These are phyloP conservation scores for Trinorchestia longiramus DNA, from an alignment of 1,140 invertebrate species.

Conservation along the genomic window DNA sequence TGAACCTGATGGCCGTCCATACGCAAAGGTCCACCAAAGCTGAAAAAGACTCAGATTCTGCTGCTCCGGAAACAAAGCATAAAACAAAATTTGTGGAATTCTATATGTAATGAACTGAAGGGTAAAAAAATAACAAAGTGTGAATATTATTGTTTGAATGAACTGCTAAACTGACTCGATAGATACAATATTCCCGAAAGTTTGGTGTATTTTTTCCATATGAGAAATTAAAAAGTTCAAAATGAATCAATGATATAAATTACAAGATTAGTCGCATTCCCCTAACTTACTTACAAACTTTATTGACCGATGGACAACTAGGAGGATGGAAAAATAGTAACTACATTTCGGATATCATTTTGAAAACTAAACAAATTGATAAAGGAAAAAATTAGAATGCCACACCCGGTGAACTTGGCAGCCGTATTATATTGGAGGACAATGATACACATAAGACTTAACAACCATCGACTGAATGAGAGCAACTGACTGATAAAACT, in stretches of 20 bases:
- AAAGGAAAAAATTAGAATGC: too few relatives aligned
- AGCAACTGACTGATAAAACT: too few relatives aligned
- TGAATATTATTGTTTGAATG: not conserved
- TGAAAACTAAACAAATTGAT: too few relatives aligned
- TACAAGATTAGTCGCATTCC: not conserved
- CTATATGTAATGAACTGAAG: not conserved
- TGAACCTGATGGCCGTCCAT: not conserved
- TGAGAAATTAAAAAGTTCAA: not conserved
- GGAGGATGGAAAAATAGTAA: too few relatives aligned
- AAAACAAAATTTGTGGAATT: not conserved
- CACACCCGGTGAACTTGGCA: not conserved
- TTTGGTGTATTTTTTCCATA: not conserved
- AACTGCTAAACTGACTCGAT: not conserved
- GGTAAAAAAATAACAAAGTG: not conserved
- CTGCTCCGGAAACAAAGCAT: not conserved
- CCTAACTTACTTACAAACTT: too few relatives aligned
- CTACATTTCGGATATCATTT: too few relatives aligned
- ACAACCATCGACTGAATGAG: not conserved
- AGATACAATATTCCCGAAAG: not conserved
- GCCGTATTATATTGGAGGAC: not conserved
- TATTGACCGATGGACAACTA: too few relatives aligned
- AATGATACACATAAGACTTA: not conserved
- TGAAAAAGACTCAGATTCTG: not conserved
- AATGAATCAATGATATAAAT: not conserved
- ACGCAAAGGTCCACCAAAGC: not conserved